Base-by-base conservation (phyloP, 2,113 vertebrate genomes). In the Lepisosteus osseus region DNA sequence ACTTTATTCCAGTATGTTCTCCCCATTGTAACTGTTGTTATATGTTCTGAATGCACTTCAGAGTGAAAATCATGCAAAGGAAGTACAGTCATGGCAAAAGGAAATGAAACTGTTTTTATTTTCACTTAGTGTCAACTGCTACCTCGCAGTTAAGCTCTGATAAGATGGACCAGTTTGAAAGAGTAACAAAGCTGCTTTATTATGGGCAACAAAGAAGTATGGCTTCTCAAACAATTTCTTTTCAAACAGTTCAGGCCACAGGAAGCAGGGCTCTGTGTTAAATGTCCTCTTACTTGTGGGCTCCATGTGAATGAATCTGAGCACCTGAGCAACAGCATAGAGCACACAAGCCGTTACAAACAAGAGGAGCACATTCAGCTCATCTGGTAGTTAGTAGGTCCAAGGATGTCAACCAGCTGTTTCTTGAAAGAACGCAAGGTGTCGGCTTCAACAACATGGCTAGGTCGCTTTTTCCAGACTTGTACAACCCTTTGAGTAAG, bases 121-220 rank as follows among this genome's bases (percentile, higher is more conserved):
- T 54, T 54, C 42, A 70, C 61, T 61, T 43, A 57, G 12, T 43
- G 42, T 54, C 9, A 70, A 45, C 43, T 12, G 61, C 68, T 70
- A n/a, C 29, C 40, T 15, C 4, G 29, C 42, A 57, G 61, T 44
- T 59, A 61, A 65, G 40, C 14, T 70, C 55, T 68, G 67, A 68
- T 68, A 7, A 68, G 15, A 54, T 65, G 13, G 29, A 65, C 29
- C 29, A 29, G 62, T 65, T 65, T 65, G n/a, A 65, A 65, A 65
- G 17, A 65, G 41, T 65, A 65, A 65, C 62, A 65, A 65, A 65
- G 62, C 62, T 65, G 62, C 17, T 65, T 65, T 40, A 5, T 65
- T 65, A 65, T 29, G 29, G 41, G 62, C 9, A 65, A 65, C 29
- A 12, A 65, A 40, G 62, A 65, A 65, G 62, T 41, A 41, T 65